Conservation (phyloP, 2,888 invertebrate species). For the Cephus spinipes region DNA sequence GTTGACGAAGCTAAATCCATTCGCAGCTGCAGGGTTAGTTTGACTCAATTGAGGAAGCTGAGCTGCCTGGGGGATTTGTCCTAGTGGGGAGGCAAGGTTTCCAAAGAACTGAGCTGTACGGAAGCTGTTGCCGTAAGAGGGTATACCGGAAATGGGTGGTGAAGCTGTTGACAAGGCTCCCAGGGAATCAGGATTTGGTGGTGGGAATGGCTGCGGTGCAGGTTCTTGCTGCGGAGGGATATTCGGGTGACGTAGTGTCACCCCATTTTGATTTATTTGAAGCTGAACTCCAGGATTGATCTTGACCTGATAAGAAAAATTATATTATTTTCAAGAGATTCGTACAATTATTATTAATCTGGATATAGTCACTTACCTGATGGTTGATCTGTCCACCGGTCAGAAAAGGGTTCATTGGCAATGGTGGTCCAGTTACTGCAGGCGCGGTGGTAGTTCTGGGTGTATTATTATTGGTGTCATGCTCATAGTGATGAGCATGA, state of each 20-base stretch:
- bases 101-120: conserved; percentile 38
- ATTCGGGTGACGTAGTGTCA: conserved; percentile 58
- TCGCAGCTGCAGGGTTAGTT: conserved; percentile 20
- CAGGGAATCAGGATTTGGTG: conserved; percentile 39
- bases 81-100: conserved; percentile 19
- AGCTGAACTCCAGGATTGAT: conserved; percentile 58
- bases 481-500: conserved; percentile 84
- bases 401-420: conserved; percentile 70
- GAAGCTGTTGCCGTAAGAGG: background rate
- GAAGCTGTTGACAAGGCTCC: background rate
- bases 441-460: conserved; percentile 71
- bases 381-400: conserved; percentile 76
- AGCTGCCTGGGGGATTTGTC: conserved; percentile 19
- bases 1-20: conserved; percentile 41
- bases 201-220: conserved; percentile 52
- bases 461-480: conserved; percentile 75
- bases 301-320: conserved; percentile 46
- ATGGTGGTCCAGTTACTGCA: conserved; percentile 69
- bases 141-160: conserved; percentile 1
- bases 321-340: background rate
- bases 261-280: conserved; percentile 55
- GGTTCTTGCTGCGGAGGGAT: conserved; percentile 40
- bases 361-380: conserved; percentile 56
- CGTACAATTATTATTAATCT: background rate
- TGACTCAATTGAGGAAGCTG: conserved; percentile 12